Base-by-base conservation (phyloP, 2,888 invertebrate genomes). In the Tenthredo amoena region DNA sequence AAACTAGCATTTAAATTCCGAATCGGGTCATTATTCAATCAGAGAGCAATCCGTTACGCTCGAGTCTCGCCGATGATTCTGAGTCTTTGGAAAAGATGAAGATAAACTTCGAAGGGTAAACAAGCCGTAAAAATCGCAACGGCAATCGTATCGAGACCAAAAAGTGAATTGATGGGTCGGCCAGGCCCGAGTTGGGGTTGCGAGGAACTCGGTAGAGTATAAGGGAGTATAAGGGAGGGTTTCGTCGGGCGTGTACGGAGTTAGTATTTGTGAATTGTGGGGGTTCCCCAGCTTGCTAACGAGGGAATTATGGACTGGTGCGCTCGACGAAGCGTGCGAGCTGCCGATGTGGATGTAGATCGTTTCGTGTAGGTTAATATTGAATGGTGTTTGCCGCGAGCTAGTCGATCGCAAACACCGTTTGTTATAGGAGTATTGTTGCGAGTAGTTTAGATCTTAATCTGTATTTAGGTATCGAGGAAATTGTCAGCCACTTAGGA, bases 221-320 rank as follows among this genome's bases (percentile, higher is more conserved):
- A 10, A 47, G 43, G 43, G 43, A 12, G 43, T 10, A n/a, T 34
- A 58, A n/a, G 12, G 79, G 37, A 50, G 76, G 50, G 31, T 34
- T 74, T 9, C 72, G 43, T n/a, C 72, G 72, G 72, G 37, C 72
- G 40, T n/a, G 37, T 72, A 72, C 72, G 21, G 40, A 72, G 40
- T 72, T 72, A 40, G 40, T 77, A 31, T 77, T 50, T 77, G 47
- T 47, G 50, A 50, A 77, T 77, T 50, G 77, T 55, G 50, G 77
- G 77, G 77, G 77, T 58, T 81, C 81, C 81, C 62, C 62, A 34
- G 81, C 26, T 31, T 40, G 81, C 81, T 81, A 81, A 81, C 81
- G 81, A 81, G 81, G 81, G 81, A 81, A 81, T 81, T 81, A 81
- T 81, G 58, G 62, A 81, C 58, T 81, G 81, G 62, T 81, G 81